Base-by-base conservation (phyloP, 1,140 invertebrate genomes). In the Pseudomyrmex gracilis region DNA sequence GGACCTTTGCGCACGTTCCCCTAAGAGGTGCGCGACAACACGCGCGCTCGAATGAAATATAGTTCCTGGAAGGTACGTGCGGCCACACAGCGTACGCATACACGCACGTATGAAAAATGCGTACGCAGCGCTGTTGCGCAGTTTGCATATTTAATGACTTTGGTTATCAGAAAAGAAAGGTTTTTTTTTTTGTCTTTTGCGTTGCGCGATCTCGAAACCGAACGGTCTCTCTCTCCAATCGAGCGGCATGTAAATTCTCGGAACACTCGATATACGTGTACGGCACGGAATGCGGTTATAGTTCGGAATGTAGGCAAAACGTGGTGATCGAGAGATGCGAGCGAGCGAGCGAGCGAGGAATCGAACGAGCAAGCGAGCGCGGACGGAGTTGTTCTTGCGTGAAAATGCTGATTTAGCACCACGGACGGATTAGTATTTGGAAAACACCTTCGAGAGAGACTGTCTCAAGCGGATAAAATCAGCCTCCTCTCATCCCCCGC, bases 211-310 rank as follows among this genome's bases (percentile, higher is more conserved):
- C 34, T 34, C 34, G 34, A 34, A 34, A 5, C 24, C 24, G 24
- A 34, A 34, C 5, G 5, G 34, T 34, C 34, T 34, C 34, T 34
- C 34, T n/a, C n/a, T n/a, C 5, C 34, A 34, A 34, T 34, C 34
- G 34, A 34, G 34, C 34, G 34, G 34, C 0, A 34, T 34, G 7
- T 34, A 34, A 34, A 34, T 67, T 86, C 64, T 80, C 66, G 57
- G 43, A 80, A 83, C 82, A 78, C 82, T 78, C 74, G 61, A 70
- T 80, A 74, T 57, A 13, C 74, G 57, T 68, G 34, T 34, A 34
- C 34, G 57, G 71, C 68, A 22, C 73, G 88, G 88, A 90, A 90
- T 90, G 88, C 88, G 58, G 84, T 88, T 85, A 85, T 73, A 78
- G 83, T 83, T 66, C 77, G 68, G 53, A 67, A 80, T 85, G 61